Base-by-base conservation (phyloP, 1,140 invertebrate genomes). In the Ladona fulva region DNA sequence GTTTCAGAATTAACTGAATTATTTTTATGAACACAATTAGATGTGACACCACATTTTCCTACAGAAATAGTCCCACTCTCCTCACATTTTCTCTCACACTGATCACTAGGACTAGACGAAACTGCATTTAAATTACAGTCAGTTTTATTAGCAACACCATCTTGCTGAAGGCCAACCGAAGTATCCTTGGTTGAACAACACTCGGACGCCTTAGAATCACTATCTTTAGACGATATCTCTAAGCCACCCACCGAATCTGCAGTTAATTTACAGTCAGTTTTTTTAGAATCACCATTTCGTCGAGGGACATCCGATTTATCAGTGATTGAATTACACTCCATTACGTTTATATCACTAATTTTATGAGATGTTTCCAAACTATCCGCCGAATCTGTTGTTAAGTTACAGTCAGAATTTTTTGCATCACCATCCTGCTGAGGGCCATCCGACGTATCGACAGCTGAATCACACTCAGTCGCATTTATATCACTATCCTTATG, bases 1-100 rank as follows among this genome's bases (percentile, higher is more conserved):
- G 5, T 6, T 66, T 16, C 52, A 66, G 52, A 66, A 37, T 37
- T 37, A 66, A 22, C 52, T 19, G 52, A 3, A 19, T 16, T 22
- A 66, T 66, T 66, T 66, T 66, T 66, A 66, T 66, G 52, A 66
- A 66, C 52, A 66, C 52, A 66, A 66, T 66, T 66, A 19, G 52
- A 66, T 22, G 52, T 19, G n/a, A 66, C n/a, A 19, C n/a, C 52
- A 66, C 52, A 66, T 3, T 66, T 66, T 66, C 14, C 52, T 19
- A 66, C 52, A 19, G 52, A 66, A 66, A 19, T 16, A 66, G 52
- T 66, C n/a, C 52, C 52, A 66, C 52, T 66, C 14, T 66, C 12
- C 3, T 66, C 52, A 12, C 52, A 66, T 19, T 66, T 66, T 66
- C n/a, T 66, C 52, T 66, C 52, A 66, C 52, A 66, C 52, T 66